Base-by-base conservation (phyloP, 2,797 vertebrate genomes). In the Zenarchopterus dispar region DNA sequence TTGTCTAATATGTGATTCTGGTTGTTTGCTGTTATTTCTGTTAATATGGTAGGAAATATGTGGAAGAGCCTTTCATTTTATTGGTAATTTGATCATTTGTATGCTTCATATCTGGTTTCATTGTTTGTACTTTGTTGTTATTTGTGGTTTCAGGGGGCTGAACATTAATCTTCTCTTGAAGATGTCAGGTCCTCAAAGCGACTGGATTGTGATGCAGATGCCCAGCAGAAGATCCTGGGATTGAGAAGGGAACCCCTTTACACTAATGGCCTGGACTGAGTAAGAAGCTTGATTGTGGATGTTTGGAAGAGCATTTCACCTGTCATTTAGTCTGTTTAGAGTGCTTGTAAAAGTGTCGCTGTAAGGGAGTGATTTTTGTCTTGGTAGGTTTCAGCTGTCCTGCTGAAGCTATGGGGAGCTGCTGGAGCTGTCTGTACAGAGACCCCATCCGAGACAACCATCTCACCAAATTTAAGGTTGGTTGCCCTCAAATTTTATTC, bases 401-500 rank as follows among this genome's bases (percentile, higher is more conserved):
- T 90, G 92, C 94, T 93, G 95, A 95, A 93, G 92, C 94, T 94
- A 99, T 99, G 98, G 98, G 98, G 94, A 97, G 95, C 95, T 99
- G 97, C 91, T 98, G 96, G 93, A 97, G 97, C 90, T 98, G 96
- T 91, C 95, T 97, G 89, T 96, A 95, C 90, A 94, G 94, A 93
- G 97, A 98, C 91, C 93, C 94, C 87, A 81, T 97, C 88, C 94
- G 94, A 91, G 96, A 98, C 93, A 96, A 96, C 94, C 98, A 99
- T 80, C 97, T 97, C 82, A 98, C 95, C 84, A 99, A 98, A 87
- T 99, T 99, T 85, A 98, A 99, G 96, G 98, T 98, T 4, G 21
- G 0, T 31, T 15, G 31, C 42, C 6, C 4, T 2, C n/a, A n/a
- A n/a, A n/a, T n/a, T n/a, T n/a, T n/a, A n/a, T 26, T 26, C 6